phyloP scores from a whole-genome alignment of 1,140 invertebrate genomes.

The Leptinotarsa lineolata region DNA sequence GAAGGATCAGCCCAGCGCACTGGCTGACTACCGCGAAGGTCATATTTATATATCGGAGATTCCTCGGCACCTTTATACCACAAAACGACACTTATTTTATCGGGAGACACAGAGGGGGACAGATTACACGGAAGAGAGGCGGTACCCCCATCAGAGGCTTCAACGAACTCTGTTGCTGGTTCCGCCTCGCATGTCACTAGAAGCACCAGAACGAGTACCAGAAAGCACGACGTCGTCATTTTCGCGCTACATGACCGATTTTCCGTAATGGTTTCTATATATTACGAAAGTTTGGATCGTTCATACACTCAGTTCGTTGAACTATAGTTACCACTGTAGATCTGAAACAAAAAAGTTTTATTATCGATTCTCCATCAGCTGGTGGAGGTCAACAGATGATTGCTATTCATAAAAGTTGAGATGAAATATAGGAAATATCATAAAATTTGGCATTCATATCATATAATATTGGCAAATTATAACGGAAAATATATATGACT shows the following conservation, averaged over 20 bases:
- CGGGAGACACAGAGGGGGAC: constrained; percentile 61
- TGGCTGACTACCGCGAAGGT: constrained; percentile 42
- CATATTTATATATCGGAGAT: constrained; percentile 52
- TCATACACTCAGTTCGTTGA: not conserved
- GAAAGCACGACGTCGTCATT: constrained; percentile 44
- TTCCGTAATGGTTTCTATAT: not conserved
- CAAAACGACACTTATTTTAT: constrained; percentile 60
- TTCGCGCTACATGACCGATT: constrained; percentile 46
- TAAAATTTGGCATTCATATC: no score
- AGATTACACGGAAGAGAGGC: constrained; percentile 70
- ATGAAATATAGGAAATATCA: no score
- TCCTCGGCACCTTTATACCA: constrained; percentile 50
- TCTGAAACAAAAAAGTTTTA: not conserved
- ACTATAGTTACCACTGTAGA: not conserved
- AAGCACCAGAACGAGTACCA: constrained; percentile 46
- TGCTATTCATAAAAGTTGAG: no score
- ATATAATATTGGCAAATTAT: no score
- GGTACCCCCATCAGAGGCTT: constrained; percentile 67
- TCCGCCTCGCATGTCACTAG: constrained; percentile 49
- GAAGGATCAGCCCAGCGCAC: constrained; percentile 57
- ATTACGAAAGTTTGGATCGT: not conserved
- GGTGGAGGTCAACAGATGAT: no score
- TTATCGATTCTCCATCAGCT: no score
- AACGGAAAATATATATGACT: no score
- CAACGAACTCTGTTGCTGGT: constrained; percentile 56